Evolutionary conservation across 1,140 invertebrate species (phyloP).

Genomic region (Harpegnathos saltator): DNA sequence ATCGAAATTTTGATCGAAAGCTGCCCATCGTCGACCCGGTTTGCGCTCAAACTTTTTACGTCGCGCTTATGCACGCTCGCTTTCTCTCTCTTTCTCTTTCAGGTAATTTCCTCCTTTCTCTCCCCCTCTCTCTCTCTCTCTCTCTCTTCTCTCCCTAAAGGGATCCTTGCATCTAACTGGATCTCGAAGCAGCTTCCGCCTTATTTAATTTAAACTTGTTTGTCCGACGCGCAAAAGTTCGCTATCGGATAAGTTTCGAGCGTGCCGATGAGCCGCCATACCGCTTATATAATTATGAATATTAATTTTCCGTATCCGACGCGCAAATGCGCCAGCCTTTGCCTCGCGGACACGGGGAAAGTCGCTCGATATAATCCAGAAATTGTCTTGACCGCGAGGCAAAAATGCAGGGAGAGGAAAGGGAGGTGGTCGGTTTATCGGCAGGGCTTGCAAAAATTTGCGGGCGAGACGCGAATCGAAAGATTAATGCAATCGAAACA

Average conservation of each 20-base stretch:
- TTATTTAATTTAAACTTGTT: conserved; percentile 80
- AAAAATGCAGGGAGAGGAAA: too few species aligned
- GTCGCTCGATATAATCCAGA: conserved; percentile 2
- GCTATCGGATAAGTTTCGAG: conserved; percentile 51
- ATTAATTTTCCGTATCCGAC: conserved; percentile 63
- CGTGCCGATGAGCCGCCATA: conserved; percentile 35
- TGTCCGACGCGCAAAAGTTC: conserved; percentile 59
- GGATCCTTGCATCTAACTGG: conserved; percentile 12
- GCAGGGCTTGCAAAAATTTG: too few species aligned
- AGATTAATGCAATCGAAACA: too few species aligned
- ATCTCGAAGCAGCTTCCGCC: conserved; percentile 34
- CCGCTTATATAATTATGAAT: conserved; percentile 67
- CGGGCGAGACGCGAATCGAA: too few species aligned
- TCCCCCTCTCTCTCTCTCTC: too few species aligned
- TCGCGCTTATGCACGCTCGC: not conserved
- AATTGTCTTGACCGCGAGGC: not conserved
- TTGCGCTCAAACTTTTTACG: conserved; percentile 18
- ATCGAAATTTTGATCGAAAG: conserved; percentile 35
- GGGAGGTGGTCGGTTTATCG: too few species aligned
- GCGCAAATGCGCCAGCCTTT: not conserved
- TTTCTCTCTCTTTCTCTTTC: too few species aligned
- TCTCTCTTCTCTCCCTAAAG: too few species aligned
- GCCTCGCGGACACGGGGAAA: not conserved
- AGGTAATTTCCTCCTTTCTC: too few species aligned
- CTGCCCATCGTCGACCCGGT: not conserved